Evolutionary conservation across 2,797 vertebrate species (phyloP).

Genomic region (Salarias fasciatus): DNA sequence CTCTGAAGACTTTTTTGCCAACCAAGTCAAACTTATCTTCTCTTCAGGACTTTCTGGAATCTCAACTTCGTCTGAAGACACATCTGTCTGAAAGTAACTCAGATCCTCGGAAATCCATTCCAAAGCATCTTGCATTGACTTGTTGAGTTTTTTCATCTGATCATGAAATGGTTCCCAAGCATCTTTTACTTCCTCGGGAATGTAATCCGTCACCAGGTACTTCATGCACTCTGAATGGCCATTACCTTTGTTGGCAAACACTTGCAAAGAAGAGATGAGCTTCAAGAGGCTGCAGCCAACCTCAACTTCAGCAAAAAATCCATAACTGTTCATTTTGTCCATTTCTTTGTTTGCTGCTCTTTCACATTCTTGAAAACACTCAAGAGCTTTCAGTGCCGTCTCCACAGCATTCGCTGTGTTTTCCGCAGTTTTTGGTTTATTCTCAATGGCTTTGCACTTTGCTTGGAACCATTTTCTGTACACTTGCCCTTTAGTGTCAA

Average conservation of each 20-base stretch:
- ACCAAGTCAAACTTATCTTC: constrained; percentile 78
- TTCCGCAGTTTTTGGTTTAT: constrained; percentile 64
- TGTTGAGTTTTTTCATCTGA: constrained; percentile 79
- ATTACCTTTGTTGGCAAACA: constrained; percentile 68
- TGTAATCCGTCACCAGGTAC: constrained; percentile 83
- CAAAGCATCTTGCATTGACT: constrained; percentile 78
- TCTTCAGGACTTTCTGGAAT: constrained; percentile 58
- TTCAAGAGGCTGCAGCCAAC: constrained; percentile 82
- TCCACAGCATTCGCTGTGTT: constrained; percentile 69
- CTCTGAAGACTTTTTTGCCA: constrained; percentile 72
- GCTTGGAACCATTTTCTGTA: constrained; percentile 84
- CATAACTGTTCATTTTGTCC: constrained; percentile 77
- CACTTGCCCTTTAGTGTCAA: constrained; percentile 89
- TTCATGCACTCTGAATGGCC: constrained; percentile 74
- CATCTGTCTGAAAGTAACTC: constrained; percentile 88
- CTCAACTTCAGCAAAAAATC: constrained; percentile 83
- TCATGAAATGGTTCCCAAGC: constrained; percentile 81
- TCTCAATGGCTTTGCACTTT: constrained; percentile 69
- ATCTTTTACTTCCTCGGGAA: constrained; percentile 76
- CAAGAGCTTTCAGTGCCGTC: constrained; percentile 83
- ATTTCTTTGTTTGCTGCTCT: constrained; percentile 77
- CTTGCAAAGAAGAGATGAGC: constrained; percentile 72
- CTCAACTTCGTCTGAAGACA: constrained; percentile 67
- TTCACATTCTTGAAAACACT: constrained; percentile 84
- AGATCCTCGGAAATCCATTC: constrained; percentile 88